These are phyloP conservation scores for Uropetala carovei DNA, from an alignment of 2,888 invertebrate species.

Conservation along the genomic window DNA sequence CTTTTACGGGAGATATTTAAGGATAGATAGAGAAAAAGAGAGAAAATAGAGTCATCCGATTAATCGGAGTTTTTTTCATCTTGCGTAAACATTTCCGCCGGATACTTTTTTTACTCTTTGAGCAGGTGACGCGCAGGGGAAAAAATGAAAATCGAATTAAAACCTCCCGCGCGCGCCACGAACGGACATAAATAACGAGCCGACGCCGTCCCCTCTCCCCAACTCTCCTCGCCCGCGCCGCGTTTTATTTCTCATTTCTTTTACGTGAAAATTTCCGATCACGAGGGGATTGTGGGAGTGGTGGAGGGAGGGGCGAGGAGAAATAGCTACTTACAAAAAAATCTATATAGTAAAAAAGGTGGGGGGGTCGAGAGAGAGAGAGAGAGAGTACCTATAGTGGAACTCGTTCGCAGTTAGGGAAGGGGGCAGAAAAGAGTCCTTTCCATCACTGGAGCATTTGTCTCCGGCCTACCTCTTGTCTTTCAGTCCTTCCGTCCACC, in stretches of 20 bases:
- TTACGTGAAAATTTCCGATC: slow-evolving; percentile 12
- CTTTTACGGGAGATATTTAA: background rate
- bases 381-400: background rate
- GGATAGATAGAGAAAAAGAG: background rate
- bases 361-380: background rate
- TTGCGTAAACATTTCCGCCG: background rate
- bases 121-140: background rate
- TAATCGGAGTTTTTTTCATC: background rate
- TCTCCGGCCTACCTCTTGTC: background rate
- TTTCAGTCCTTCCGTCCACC: background rate
- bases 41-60: background rate
- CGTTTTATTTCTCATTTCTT: background rate
- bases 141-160: slow-evolving; percentile 11
- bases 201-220: background rate
- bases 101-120: background rate
- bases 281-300: background rate
- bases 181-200: background rate
- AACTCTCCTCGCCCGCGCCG: background rate
- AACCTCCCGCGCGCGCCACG: background rate
- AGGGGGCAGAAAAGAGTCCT: background rate
- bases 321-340: background rate
- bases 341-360: background rate
- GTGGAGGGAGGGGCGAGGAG: background rate
- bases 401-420: background rate
- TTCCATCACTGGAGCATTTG: background rate